A percentile compares a stretch with the other conserved stretches of the same genome.
These are phyloP conservation scores for Spialia ferax DNA, from an alignment of 2,888 invertebrate genomes.

Conservation along the genomic window DNA sequence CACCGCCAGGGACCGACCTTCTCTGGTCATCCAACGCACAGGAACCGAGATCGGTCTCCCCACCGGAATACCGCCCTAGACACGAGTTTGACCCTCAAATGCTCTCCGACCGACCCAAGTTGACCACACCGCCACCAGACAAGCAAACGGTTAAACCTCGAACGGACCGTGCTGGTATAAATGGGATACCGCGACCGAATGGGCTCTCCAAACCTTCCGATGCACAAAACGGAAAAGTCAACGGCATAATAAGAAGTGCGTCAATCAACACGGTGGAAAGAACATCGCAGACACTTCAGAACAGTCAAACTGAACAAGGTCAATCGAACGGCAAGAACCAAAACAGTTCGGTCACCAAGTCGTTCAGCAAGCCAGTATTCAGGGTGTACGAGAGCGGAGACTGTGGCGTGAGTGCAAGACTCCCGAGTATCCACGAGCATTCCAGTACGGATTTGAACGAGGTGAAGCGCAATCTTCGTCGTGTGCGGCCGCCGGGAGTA, in stretches of 20 bases:
- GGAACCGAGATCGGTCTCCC: slow-evolving; percentile 62
- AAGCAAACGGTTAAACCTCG: slow-evolving; percentile 8
- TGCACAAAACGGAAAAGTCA: neutral
- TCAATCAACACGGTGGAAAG: slow-evolving; percentile 25
- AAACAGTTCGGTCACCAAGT: neutral
- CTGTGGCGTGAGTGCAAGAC: slow-evolving; percentile 55
- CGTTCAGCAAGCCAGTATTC: slow-evolving; percentile 54
- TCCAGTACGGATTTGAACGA: slow-evolving; percentile 58
- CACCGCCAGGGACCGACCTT: slow-evolving; percentile 60
- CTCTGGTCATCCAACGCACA: slow-evolving; percentile 65
- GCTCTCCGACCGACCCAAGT: slow-evolving; percentile 18
- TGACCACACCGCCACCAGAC: slow-evolving; percentile 19
- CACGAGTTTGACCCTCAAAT: slow-evolving; percentile 48
- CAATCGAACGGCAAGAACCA: slow-evolving; percentile 24
- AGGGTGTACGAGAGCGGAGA: slow-evolving; percentile 70
- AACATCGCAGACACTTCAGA: neutral
- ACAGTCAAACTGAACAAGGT: slow-evolving; percentile 7
- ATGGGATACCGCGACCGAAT: neutral
- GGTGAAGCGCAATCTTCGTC: slow-evolving; percentile 53
- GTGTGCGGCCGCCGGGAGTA: slow-evolving; percentile 50
- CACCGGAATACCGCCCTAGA: slow-evolving; percentile 62
- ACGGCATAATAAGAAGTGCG: slow-evolving; percentile 16
- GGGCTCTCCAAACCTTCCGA: neutral
- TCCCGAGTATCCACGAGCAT: slow-evolving; percentile 78
- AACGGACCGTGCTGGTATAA: neutral